These are phyloP conservation scores for Cepaea hortensis DNA, from an alignment of 2,888 invertebrate genomes.

Conservation along the genomic window DNA sequence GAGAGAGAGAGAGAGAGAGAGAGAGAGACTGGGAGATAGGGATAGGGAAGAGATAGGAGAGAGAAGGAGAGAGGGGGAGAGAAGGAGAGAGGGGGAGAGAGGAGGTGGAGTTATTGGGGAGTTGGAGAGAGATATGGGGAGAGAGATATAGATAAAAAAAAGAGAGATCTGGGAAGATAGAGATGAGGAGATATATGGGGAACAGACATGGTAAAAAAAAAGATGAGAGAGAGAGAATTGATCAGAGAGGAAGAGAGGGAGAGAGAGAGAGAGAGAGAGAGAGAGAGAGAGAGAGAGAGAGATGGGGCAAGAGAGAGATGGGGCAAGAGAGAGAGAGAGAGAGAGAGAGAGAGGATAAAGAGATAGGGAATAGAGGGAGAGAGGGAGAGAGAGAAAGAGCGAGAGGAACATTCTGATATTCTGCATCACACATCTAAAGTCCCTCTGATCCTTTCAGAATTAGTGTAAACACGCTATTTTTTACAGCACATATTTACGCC, in stretches of 20 bases:
- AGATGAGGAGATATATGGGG: too few species aligned
- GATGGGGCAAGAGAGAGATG: not conserved
- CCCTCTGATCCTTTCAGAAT: not conserved
- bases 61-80: too few species aligned
- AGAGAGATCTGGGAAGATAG: too few species aligned
- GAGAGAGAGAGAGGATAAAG: not conserved
- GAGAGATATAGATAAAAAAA: too few species aligned
- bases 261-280: not conserved
- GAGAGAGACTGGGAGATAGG: too few species aligned
- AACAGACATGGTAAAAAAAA: not conserved
- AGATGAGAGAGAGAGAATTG: not conserved
- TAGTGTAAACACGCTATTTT: not conserved
- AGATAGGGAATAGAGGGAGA: not conserved
- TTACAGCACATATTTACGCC: not conserved
- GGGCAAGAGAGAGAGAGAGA: not conserved
- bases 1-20: too few species aligned
- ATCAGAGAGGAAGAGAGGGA: not conserved
- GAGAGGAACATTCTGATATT: not conserved
- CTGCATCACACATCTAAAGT: too few species aligned
- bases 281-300: not conserved
- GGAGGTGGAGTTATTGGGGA: too few species aligned
- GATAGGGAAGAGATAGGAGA: too few species aligned
- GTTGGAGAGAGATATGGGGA: too few species aligned
- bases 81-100: too few species aligned
- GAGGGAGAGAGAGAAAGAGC: not conserved